phyloP scores from a whole-genome alignment of 1,140 invertebrate genomes.

The Cheumatopsyche charites region DNA sequence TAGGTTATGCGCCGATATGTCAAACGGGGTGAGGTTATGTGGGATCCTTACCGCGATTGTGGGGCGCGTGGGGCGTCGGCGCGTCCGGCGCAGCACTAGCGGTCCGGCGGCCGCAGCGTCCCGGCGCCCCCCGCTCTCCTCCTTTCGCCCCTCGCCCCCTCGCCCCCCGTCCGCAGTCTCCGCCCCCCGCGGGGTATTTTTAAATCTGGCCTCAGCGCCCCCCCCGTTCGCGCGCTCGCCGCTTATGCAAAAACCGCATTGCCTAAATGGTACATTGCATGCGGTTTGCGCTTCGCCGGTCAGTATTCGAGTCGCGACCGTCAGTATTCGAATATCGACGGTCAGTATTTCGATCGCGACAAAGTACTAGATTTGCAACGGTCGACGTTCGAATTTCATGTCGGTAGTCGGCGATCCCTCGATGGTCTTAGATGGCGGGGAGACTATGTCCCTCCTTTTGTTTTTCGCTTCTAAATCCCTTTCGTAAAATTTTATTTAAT shows the following conservation, averaged over 20 bases:
- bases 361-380: too few species aligned
- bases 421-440: too few species aligned
- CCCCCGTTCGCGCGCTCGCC: not conserved
- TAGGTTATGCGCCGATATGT: conserved; percentile 8
- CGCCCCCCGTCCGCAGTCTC: not conserved
- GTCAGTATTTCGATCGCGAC: too few species aligned
- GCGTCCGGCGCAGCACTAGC: conserved; percentile 23
- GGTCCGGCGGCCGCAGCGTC: conserved; percentile 12
- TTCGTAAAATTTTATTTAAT: too few species aligned
- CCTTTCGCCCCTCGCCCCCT: not conserved
- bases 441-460: too few species aligned
- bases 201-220: conserved; percentile 33
- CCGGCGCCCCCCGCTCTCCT: not conserved
- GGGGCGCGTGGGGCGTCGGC: conserved; percentile 14
- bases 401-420: too few species aligned
- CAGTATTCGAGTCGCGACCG: too few species aligned
- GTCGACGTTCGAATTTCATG: too few species aligned
- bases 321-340: too few species aligned
- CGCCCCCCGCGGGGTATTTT: conserved; percentile 25
- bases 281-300: too few species aligned
- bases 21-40: not conserved
- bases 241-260: conserved; percentile 35
- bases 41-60: not conserved
- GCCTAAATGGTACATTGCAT: conserved; percentile 26
- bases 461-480: too few species aligned